A percentile compares a stretch with the other conserved stretches of the same genome.
Conservation (phyloP, 2,888 invertebrate species). For the Lapara coniferarum region DNA sequence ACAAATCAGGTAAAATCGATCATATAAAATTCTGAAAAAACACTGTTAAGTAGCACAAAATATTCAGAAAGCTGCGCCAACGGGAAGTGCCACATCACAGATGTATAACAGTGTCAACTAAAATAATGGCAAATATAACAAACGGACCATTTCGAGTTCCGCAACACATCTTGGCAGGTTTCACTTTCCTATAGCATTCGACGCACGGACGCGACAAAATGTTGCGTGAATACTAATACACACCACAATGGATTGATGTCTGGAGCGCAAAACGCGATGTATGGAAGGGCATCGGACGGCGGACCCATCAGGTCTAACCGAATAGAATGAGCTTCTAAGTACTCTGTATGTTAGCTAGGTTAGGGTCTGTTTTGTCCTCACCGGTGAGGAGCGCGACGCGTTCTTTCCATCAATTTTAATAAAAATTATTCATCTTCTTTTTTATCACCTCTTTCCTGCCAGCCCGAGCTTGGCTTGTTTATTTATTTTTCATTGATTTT, state of each 20-base stretch:
- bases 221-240: slow-evolving; percentile 52
- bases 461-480: no score
- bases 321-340: no score
- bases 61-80: not conserved
- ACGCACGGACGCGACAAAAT: slow-evolving; percentile 53
- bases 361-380: no score
- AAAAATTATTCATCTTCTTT: no score
- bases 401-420: no score
- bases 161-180: slow-evolving; percentile 49
- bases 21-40: not conserved
- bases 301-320: no score
- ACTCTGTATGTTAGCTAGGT: no score
- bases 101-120: not conserved
- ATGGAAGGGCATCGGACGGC: not conserved
- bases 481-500: no score
- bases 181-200: slow-evolving; percentile 65
- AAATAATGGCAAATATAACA: slow-evolving; percentile 23
- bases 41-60: not conserved
- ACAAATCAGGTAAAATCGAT: not conserved
- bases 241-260: not conserved
- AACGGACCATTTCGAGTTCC: slow-evolving; percentile 46
- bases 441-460: no score
- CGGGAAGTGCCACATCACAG: not conserved
- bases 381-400: no score
- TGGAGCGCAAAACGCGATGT: not conserved